Conservation (phyloP, 2,797 vertebrate genomes). For the Sebastes taczanowskii region DNA sequence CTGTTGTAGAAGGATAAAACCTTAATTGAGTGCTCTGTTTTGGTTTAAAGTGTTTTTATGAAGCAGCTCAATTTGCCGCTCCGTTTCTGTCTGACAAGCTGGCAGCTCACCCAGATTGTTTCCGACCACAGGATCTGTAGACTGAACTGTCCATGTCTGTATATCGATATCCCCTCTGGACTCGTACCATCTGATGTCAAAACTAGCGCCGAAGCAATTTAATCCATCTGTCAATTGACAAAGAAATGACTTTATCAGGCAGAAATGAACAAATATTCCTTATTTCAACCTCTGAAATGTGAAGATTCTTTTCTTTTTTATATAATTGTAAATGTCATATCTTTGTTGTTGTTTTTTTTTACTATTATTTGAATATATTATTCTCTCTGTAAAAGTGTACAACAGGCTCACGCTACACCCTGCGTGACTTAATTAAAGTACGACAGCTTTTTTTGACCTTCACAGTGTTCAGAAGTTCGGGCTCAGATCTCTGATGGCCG, state of each 20-base stretch:
- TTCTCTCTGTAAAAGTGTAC: neutral
- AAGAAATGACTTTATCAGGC: neutral
- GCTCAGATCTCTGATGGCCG: constrained; percentile 22
- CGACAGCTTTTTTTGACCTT: constrained; percentile 44
- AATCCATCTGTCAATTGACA: constrained; percentile 14
- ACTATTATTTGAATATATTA: neutral
- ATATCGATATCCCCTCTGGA: constrained; percentile 40
- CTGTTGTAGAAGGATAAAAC: neutral
- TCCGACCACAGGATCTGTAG: constrained; percentile 29
- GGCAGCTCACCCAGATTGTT: constrained; percentile 45
- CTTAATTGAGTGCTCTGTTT: constrained; percentile 1
- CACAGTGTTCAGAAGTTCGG: neutral
- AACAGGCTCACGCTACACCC: neutral
- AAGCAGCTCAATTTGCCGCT: constrained; percentile 24
- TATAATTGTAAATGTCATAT: neutral
- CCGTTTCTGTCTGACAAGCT: constrained; percentile 37
- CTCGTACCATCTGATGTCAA: neutral
- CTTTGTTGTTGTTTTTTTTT: neutral
- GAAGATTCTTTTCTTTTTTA: neutral
- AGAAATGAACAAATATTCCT: neutral
- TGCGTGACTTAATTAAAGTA: constrained; percentile 36
- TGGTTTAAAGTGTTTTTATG: constrained; percentile 23
- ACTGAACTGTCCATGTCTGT: constrained; percentile 19
- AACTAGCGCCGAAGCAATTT: constrained; percentile 15
- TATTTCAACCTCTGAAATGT: neutral